These are phyloP conservation scores for Poecilia gillii DNA, from an alignment of 2,797 vertebrate species.

Conservation along the genomic window DNA sequence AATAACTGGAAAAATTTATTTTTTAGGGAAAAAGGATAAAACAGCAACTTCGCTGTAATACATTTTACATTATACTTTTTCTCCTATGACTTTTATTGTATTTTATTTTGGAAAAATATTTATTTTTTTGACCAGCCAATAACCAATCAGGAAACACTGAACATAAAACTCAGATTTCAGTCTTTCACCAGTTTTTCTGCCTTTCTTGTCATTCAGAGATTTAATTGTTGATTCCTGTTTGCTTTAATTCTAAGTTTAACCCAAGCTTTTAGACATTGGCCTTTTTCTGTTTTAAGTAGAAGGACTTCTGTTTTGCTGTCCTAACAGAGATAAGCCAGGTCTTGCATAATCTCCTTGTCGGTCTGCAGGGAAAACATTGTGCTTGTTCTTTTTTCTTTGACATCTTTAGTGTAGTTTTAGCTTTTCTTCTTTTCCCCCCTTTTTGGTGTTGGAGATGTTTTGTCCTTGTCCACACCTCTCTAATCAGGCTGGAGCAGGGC, in stretches of 20 bases:
- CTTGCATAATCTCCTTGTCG: background rate
- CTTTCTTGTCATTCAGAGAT: background rate
- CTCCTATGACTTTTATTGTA: too few relatives aligned
- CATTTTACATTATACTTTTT: too few relatives aligned
- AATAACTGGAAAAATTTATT: too few relatives aligned
- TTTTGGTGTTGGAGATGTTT: slow-evolving; percentile 1
- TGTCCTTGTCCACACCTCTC: slow-evolving; percentile 8
- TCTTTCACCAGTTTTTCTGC: background rate
- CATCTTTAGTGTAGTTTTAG: slow-evolving; percentile 5
- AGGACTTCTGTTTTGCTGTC: background rate
- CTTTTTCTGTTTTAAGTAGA: background rate
- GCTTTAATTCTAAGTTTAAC: background rate
- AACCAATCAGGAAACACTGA: too few relatives aligned
- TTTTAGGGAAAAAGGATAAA: too few relatives aligned
- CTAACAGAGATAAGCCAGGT: background rate
- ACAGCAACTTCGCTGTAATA: too few relatives aligned
- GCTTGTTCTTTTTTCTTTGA: slow-evolving; percentile 18
- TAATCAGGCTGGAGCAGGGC: background rate
- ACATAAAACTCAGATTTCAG: too few relatives aligned
- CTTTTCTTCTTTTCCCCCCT: background rate
- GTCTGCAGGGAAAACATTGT: slow-evolving; percentile 3
- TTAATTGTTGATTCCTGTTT: background rate
- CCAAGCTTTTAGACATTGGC: background rate
- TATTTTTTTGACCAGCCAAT: too few relatives aligned
- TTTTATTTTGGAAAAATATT: too few relatives aligned